Evolutionary conservation across 1,140 invertebrate species (phyloP), one percentile per base, ranked within the genome.

Genomic region (Eufriesea mexicana): DNA sequence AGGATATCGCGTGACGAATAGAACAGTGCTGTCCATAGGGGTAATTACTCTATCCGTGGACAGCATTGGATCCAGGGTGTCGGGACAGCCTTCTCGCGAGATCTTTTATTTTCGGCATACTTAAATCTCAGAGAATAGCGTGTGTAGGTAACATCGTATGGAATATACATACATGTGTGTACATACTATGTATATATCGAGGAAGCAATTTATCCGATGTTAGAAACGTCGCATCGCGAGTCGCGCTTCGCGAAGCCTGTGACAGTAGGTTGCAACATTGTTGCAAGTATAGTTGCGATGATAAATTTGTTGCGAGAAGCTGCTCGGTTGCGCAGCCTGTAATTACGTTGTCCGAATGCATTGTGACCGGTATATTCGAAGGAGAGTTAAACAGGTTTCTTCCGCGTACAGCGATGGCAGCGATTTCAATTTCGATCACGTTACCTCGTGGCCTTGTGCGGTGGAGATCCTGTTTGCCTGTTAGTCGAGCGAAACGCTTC

Each of bases 371-470:
- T 73, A 25, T 73, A 18, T 23, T 23, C 10, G 20, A 25, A 8
- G 35, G n/a, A 5, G 35, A 68, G 45, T 70, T 47, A n/a, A 79
- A 79, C 68, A 51, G 55, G 57, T 72, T 79, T 28, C 23, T 71
- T n/a, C 16, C 45, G 7, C 20, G 25, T 18, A 14, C 25, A 79
- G 5, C 51, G 67, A 42, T 51, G 14, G 5, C 55, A 10, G 72
- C 54, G 9, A 59, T 47, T 59, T 25, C 20, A 12, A 55, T 68
- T 28, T n/a, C 10, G 10, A 7, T 66, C 64, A 4, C 16, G 35
- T 45, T 42, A 66, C 61, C 5, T 16, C n/a, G 54, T 49, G 23
- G 57, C 25, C 14, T 62, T 62, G 28, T 10, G 49, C 47, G 55
- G 23, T n/a, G 45, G 8, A 72, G 20, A 59, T 79, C 20, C 66